phyloP scores from a whole-genome alignment of 2,797 vertebrate species.

The Enteromius argenteus region DNA sequence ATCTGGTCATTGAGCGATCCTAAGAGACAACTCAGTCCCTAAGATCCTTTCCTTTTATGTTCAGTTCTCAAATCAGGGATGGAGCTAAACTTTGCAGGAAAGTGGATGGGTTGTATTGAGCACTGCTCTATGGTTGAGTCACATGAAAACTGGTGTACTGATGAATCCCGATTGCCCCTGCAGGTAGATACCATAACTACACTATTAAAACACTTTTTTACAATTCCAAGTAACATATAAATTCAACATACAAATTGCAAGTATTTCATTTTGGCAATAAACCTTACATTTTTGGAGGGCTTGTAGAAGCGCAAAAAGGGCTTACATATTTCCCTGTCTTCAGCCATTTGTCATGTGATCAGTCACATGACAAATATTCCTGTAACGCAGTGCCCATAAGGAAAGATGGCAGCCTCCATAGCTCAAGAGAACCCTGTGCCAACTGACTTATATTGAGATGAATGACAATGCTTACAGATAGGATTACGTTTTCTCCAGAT shows the following conservation, averaged over 20 bases:
- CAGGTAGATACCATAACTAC: background rate
- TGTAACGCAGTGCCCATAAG: slow-evolving; percentile 9
- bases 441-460: background rate
- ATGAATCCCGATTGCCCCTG: background rate
- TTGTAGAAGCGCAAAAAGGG: background rate
- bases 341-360: slow-evolving; percentile 15
- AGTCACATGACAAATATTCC: slow-evolving; percentile 25
- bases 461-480: slow-evolving; percentile 22
- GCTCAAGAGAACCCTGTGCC: background rate
- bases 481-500: slow-evolving; percentile 11
- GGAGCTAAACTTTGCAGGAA: background rate
- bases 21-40: background rate
- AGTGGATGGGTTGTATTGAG: background rate
- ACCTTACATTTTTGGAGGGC: background rate
- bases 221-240: background rate
- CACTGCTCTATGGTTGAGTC: background rate
- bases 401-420: background rate
- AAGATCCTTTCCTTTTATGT: background rate
- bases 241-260: background rate
- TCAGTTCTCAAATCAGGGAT: background rate
- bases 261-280: background rate
- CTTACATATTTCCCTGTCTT: slow-evolving; percentile 1
- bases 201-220: background rate
- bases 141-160: background rate
- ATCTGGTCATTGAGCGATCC: too few species aligned